phyloP scores from a whole-genome alignment of 2,888 invertebrate species.

The Odontothrips loti region DNA sequence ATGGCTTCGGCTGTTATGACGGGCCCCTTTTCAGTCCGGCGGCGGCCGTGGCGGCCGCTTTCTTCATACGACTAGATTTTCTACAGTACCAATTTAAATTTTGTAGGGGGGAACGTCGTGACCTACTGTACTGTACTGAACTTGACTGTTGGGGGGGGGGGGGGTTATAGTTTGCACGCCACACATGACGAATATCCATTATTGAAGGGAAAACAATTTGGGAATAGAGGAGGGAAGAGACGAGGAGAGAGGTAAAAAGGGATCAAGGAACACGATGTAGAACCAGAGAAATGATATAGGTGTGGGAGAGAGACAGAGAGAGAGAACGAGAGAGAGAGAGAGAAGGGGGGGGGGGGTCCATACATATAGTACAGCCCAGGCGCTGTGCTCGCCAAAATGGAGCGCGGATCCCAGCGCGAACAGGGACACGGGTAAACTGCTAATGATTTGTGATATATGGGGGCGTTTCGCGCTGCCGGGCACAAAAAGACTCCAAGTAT shows the following conservation, averaged over 20 bases:
- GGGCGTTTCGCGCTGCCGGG: neutral
- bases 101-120: no score
- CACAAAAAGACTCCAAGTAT: no score
- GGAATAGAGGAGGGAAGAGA: neutral
- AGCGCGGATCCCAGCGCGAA: neutral
- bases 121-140: no score
- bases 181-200: no score
- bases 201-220: neutral
- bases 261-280: slow-evolving; percentile 18
- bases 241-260: neutral
- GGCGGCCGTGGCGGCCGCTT: no score
- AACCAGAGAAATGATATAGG: neutral
- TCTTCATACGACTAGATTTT: no score
- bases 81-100: no score
- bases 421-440: slow-evolving; percentile 14
- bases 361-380: neutral
- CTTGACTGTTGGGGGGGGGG: no score
- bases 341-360: neutral
- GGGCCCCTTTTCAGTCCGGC: no score
- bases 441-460: slow-evolving; percentile 23
- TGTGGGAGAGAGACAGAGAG: neutral
- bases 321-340: neutral
- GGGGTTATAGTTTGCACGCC: no score
- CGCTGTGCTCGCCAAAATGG: neutral
- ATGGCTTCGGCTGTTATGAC: no score